Conservation (phyloP, 1,140 invertebrate genomes). For the Meloidogyne exigua region DNA sequence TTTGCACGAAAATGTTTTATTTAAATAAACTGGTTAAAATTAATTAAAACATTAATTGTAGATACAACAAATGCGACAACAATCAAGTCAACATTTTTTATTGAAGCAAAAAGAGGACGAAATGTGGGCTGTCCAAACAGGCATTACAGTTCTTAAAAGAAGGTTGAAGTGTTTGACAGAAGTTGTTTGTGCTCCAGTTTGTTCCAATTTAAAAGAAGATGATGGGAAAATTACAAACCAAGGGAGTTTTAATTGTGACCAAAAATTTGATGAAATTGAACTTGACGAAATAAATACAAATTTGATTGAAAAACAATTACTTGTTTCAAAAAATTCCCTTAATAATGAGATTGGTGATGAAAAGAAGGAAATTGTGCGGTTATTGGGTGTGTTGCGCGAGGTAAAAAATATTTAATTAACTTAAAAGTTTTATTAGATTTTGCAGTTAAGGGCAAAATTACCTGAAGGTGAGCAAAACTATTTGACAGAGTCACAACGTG, state of each 20-base stretch:
- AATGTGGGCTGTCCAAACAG: slow-evolving; percentile 48
- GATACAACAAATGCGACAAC: slow-evolving; percentile 35
- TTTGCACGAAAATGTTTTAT: slow-evolving; percentile 39
- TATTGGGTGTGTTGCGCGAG: slow-evolving; percentile 32
- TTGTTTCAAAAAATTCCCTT: slow-evolving; percentile 44
- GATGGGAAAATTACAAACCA: background rate
- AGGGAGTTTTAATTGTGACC: background rate
- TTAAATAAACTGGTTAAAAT: background rate
- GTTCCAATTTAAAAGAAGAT: background rate
- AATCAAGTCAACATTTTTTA: slow-evolving; percentile 25
- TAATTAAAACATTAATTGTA: slow-evolving; percentile 26
- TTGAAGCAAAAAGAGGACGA: slow-evolving; percentile 36
- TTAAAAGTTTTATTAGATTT: background rate
- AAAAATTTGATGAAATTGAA: slow-evolving; percentile 2
- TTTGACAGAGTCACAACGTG: slow-evolving; percentile 6
- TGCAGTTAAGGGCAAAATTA: slow-evolving; percentile 18
- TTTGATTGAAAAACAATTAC: slow-evolving; percentile 48
- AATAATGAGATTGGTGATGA: slow-evolving; percentile 47
- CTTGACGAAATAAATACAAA: slow-evolving; percentile 21
- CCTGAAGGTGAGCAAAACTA: slow-evolving; percentile 12
- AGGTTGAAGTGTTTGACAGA: slow-evolving; percentile 11
- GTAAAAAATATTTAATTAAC: slow-evolving; percentile 7
- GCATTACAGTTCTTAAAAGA: slow-evolving; percentile 46
- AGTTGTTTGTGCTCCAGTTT: background rate
- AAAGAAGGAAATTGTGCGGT: slow-evolving; percentile 39